Evolutionary conservation across 2,797 vertebrate genomes (phyloP).

Genomic region (Schizopygopsis malacanthus): DNA sequence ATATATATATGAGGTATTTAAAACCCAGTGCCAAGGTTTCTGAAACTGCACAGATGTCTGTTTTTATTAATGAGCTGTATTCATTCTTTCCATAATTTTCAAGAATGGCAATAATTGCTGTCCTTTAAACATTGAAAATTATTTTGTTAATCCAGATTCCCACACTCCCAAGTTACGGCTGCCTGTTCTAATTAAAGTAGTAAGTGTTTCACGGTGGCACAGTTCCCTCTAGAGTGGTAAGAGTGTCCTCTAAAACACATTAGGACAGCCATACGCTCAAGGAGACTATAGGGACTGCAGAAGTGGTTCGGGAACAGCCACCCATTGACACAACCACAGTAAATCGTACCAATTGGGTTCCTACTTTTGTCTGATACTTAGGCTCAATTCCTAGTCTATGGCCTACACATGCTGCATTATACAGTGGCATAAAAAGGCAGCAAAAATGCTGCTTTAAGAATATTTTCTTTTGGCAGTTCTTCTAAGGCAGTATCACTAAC

Average conservation of each 20-base stretch:
- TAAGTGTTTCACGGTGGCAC: neutral
- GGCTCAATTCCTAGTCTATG: neutral
- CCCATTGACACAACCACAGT: neutral
- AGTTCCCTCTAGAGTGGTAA: neutral
- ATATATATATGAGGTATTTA: too few species aligned
- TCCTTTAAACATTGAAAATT: neutral
- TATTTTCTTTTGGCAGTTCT: too few species aligned
- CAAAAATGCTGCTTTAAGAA: too few species aligned
- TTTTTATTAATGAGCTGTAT: neutral
- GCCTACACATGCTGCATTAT: too few species aligned
- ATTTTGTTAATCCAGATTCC: neutral
- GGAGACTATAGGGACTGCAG: neutral
- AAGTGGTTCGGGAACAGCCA: neutral
- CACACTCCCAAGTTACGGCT: neutral
- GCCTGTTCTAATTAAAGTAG: conserved; percentile 16
- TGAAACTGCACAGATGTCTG: neutral
- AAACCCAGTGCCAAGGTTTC: neutral
- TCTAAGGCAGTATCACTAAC: too few species aligned
- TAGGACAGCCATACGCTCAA: neutral
- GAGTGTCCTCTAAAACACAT: neutral
- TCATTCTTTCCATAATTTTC: neutral
- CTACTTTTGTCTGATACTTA: neutral
- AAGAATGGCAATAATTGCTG: neutral
- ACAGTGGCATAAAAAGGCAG: too few species aligned
- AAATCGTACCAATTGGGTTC: neutral